Base-by-base conservation (phyloP, 2,113 vertebrate genomes). In the Alethe diademata region DNA sequence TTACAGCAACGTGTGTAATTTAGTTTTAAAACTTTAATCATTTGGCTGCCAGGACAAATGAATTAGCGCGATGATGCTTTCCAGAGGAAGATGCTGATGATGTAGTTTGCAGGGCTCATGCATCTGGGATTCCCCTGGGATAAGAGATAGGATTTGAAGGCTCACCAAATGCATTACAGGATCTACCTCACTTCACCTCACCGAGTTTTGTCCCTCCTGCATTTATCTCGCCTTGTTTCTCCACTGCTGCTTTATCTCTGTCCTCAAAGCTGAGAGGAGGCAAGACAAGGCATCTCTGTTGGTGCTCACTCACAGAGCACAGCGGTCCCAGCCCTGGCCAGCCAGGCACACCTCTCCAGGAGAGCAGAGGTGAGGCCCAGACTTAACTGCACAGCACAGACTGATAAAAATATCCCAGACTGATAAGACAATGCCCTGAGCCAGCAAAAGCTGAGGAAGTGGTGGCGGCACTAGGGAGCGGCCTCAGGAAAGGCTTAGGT, bases 391-490 rank as follows among this genome's bases (percentile, higher is more conserved):
- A 62, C 33, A 70, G 56, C 38, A 53, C 54, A 84, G 69, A 70
- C 33, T 40, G 72, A 93, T 93, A 92, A 94, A 96, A 96, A 90
- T 73, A 83, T 51, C 79, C 38, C 56, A 58, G 42, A 53, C 58
- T 48, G 91, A 94, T 93, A 95, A 76, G 35, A 86, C 5, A 1
- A 69, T 88, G 94, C 82, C 83, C 82, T 93, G 92, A 93, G 86
- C 75, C 92, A 97, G 91, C 92, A 95, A 60, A 94, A 93, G 72
- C 58, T 43, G 51, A 96, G 88, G 92, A 93, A 95, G 91, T 60
- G 38, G 72, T 7, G 47, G 64, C 4, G 0, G 91, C 75, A 70
- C 35, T 13, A 42, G 58, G 64, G 82, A 94, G 70, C 2, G 2
- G 78, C 75, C 54, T 31, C 40, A 8, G 71, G 66, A 86, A 82